Base-by-base conservation (phyloP, 2,888 invertebrate species). In the Andrena flavipes region DNA sequence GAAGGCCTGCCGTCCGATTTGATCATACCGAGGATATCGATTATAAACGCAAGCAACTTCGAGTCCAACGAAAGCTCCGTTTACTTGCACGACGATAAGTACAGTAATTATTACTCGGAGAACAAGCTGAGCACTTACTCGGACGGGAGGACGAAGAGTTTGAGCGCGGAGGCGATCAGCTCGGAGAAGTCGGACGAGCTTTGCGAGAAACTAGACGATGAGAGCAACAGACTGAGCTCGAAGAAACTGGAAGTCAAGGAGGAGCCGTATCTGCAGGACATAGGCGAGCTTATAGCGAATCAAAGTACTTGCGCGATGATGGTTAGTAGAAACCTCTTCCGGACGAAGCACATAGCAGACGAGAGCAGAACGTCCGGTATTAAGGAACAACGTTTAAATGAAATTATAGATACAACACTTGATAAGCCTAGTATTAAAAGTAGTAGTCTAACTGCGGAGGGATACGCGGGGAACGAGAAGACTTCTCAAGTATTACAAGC, bases 41-140 rank as follows among this genome's bases (percentile, higher is more conserved):
- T 94, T 48, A 93, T 94, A 76, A 93, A 93, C 51, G 91, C 94
- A 1, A 94, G 94, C 60, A 93, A 93, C 59, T 92, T 93, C 62
- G 93, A 91, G 69, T 94, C 93, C 3, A 92, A 93, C 80, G 93
- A 92, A 48, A 93, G 93, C 65, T 93, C 93, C 2, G 91, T 93
- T 0, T 91, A 93, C 69, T 69, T 92, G 10, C 89, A 84, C 72
- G 88, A 88, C 6, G 89, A 89, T 7, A 82, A 84, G 56, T 72
- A 80, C 20, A 89, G 87, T 29, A 80, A 73, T 29, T 88, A 73
- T 29, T 88, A 82, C 33, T 87, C 88, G 29, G 92, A 91, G 0
- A 86, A 86, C 23, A 86, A 89, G 20, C 73, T 90, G 56, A 90
- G 87, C 56, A 83, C 87, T 0, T 91, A 90, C 67, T 90, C 89